Conservation (phyloP, 2,888 invertebrate species). For the Papilio protenor region DNA sequence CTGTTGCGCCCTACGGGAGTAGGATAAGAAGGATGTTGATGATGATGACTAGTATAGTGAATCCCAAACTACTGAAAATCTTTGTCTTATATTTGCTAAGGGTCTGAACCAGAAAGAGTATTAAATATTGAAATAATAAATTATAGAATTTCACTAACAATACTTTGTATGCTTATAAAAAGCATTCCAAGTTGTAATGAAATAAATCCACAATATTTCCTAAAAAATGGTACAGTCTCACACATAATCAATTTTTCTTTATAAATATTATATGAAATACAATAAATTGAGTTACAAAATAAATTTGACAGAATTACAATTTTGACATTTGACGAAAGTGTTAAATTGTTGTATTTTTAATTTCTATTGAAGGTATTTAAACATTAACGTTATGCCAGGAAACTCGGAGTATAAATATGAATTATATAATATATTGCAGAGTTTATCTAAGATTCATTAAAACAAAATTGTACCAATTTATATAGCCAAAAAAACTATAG, state of each 20-base stretch:
- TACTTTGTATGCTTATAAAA: slow-evolving; percentile 28
- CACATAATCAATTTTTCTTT: slow-evolving; percentile 12
- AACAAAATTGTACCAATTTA: not conserved
- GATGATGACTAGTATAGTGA: too few species aligned
- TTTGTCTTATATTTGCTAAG: too few species aligned
- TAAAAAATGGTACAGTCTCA: slow-evolving; percentile 12
- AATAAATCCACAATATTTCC: slow-evolving; percentile 10
- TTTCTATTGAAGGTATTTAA: not conserved
- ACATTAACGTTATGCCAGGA: not conserved
- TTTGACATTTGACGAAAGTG: not conserved
- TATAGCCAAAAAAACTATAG: too few species aligned
- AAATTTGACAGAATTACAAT: slow-evolving; percentile 15
- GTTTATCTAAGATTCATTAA: not conserved
- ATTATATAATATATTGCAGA: too few species aligned
- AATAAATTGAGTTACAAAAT: not conserved
- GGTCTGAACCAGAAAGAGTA: too few species aligned
- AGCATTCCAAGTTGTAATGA: slow-evolving; percentile 12
- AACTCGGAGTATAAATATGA: not conserved
- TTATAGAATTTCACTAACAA: not conserved
- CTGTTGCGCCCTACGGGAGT: too few species aligned
- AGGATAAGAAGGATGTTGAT: too few species aligned
- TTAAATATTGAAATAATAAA: not conserved
- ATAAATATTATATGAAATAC: not conserved
- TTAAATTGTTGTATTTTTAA: not conserved
- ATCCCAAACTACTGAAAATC: too few species aligned